Evolutionary conservation across 2,113 vertebrate species (phyloP), one percentile per base, ranked within the genome.

Genomic region (Archocentrus centrarchus): DNA sequence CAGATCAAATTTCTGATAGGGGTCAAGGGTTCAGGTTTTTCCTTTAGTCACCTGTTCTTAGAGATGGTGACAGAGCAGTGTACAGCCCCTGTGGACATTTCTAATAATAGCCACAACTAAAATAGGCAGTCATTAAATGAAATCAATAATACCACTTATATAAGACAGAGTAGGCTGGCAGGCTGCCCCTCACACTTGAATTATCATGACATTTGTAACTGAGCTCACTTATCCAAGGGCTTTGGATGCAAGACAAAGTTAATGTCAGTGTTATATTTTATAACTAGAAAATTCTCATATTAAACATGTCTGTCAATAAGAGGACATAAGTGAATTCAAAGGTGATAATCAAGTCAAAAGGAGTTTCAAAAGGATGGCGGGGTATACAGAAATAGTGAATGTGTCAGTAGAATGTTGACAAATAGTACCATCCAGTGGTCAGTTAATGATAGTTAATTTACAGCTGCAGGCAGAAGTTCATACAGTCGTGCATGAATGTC

Each of bases 71-170:
- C 75, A 82, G 80, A 80, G 73, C 44, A 70, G 82, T 53, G 35
- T 20, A 78, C 27, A 14, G 27, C 75, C 81, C 8, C 35, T 61
- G 30, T 77, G 78, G 88, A 87, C 85, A 86, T 85, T 70, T 91
- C 91, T 85, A 91, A 89, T 90, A 90, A 94, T 94, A 94, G 90
- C 50, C 75, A 61, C 70, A 60, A 84, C 93, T 89, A 93, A 95
- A 95, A 95, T 94, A 96, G 88, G 75, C 77, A 20, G 77, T 76
- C 89, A 84, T 89, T 90, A 92, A 89, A 93, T 95, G 93, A 94
- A 95, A 94, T 94, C 87, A 90, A 93, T 94, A 93, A 94, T 90
- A 77, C 77, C 91, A 94, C 86, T 95, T 93, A 86, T 86, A 94
- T 85, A 88, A 87, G 91, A 93, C 76, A 66, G 86, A 78, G 85